These are phyloP conservation scores for Stenichneumon culpator DNA, from an alignment of 2,888 invertebrate species.

Conservation along the genomic window DNA sequence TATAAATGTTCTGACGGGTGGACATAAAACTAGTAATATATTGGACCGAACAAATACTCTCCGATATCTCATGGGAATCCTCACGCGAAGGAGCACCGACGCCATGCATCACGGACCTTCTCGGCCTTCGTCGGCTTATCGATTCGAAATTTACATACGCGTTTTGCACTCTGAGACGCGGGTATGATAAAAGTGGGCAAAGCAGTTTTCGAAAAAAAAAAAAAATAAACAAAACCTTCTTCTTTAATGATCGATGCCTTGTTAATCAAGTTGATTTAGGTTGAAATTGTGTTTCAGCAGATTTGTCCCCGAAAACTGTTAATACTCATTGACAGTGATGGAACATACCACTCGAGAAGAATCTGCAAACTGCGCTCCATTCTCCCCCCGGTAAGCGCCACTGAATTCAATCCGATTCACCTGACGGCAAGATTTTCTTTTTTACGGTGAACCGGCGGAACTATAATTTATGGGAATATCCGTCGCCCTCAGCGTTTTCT, in stretches of 20 bases:
- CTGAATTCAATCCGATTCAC: background rate
- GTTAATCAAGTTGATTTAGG: too few relatives aligned
- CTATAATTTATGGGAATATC: background rate
- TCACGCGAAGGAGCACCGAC: constrained; percentile 71
- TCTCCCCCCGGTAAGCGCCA: background rate
- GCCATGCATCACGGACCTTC: constrained; percentile 75
- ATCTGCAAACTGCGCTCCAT: background rate
- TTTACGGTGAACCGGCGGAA: background rate
- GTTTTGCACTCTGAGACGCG: background rate
- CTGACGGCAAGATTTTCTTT: background rate
- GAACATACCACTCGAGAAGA: too few relatives aligned
- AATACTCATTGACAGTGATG: background rate
- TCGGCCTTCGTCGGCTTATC: constrained; percentile 28
- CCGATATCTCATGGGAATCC: constrained; percentile 79
- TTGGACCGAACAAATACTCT: constrained; percentile 80
- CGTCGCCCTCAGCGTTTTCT: constrained; percentile 1
- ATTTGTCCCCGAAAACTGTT: too few relatives aligned
- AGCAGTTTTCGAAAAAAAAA: too few relatives aligned
- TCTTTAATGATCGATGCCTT: too few relatives aligned
- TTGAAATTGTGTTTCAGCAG: too few relatives aligned
- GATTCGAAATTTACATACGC: constrained; percentile 63
- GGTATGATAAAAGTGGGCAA: background rate
- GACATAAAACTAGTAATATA: constrained; percentile 81
- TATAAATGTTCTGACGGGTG: constrained; percentile 81
- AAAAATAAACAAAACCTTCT: too few relatives aligned